A percentile compares a stretch with the other conserved stretches of the same genome.
These are phyloP conservation scores for Seira ritae DNA, from an alignment of 2,888 invertebrate genomes.

Conservation along the genomic window DNA sequence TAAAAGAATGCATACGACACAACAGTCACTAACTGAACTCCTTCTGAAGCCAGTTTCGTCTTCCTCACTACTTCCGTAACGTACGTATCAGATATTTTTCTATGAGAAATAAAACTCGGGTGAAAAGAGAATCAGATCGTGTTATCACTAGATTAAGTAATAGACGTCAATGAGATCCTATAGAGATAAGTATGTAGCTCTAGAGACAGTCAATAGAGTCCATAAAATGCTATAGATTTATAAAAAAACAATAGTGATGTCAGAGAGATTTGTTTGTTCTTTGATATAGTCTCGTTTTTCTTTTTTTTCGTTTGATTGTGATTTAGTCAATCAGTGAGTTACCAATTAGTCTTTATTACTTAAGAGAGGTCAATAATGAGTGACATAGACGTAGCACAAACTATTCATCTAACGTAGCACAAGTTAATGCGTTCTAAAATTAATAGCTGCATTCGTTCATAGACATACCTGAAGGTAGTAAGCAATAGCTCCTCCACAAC, in stretches of 20 bases:
- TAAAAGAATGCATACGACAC: not conserved
- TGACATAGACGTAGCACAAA: conserved; percentile 48
- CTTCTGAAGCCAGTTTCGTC: conserved; percentile 6
- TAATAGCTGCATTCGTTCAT: too few relatives aligned
- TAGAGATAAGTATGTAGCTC: not conserved
- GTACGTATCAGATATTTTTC: conserved; percentile 52
- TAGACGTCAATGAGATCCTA: conserved; percentile 13
- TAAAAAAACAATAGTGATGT: conserved; percentile 49
- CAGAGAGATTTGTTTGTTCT: conserved; percentile 29
- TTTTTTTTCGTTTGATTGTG: too few relatives aligned
- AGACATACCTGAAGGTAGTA: too few relatives aligned
- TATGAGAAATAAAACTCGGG: conserved; percentile 12
- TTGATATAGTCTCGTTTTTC: not conserved
- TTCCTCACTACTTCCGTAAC: conserved; percentile 10
- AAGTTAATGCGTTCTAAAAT: not conserved
- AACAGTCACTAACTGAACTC: not conserved
- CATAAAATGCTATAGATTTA: not conserved
- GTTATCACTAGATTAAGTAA: not conserved
- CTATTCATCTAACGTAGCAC: conserved; percentile 58
- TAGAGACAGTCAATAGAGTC: not conserved
- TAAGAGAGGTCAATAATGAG: not conserved
- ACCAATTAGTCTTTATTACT: conserved; percentile 34
- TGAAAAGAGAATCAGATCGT: conserved; percentile 2
- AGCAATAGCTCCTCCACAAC: too few relatives aligned
- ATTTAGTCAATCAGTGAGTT: conserved; percentile 11